Evolutionary conservation across 2,888 invertebrate genomes (phyloP), one percentile per base, ranked within the genome.

Genomic region (Macrosiphum euphorbiae): DNA sequence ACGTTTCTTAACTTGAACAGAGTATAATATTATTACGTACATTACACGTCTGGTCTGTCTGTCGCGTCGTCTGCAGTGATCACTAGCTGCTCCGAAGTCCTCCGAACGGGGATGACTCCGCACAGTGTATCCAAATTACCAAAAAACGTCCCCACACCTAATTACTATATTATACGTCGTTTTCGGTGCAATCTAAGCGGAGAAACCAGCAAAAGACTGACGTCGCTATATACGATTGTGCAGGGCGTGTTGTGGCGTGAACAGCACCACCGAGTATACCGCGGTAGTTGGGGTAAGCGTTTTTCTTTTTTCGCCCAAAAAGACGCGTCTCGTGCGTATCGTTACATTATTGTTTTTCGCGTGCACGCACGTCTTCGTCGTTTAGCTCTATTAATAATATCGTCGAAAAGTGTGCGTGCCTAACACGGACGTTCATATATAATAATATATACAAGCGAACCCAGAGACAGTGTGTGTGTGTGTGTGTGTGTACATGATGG

Each of bases 331-430:
- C 35, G 78, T 35, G 35, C 78, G 35, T 26, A 58, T 8, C 78
- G 78, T 78, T 20, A 78, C 35, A 20, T 78, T 78, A 41, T 78
- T 35, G 35, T 78, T 35, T 78, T 78, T 78, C 78, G 24, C 90
- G 67, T 47, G 90, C 47, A 44, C 35, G 61, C 90, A 90, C 90
- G 90, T 90, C 67, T 35, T 78, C 41, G 78, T 84, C 90, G 52
- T 91, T 84, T 91, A 28, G 28, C 90, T 84, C 90, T 91, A 85
- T 91, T 85, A 91, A 85, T 91, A 91, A 85, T 91, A 91, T 85
- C 44, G n/a, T 85, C 44, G 85, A 58, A 85, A 58, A 85, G 44
- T 44, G 84, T 52, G 28, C 91, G 41, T 58, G 28, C 84, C 28
- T 28, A 44, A 61, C 85, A 28, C 55, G 28, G 41, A 10, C 16